Base-by-base conservation (phyloP, 2,113 vertebrate genomes). In the Pangasianodon hypophthalmus region DNA sequence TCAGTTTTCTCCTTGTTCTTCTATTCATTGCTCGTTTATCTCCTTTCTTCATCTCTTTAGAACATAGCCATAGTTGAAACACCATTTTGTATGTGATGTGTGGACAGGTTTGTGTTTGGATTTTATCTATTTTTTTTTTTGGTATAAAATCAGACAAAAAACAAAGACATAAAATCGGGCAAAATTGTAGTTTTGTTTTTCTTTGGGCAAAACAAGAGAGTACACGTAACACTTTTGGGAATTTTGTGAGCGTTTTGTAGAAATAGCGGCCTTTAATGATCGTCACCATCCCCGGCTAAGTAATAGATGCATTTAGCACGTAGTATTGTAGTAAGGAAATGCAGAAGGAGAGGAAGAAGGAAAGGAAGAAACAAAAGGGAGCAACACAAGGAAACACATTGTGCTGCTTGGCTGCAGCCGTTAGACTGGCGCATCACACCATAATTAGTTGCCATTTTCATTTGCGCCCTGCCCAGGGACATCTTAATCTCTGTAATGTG, bases 401-500 rank as follows among this genome's bases (percentile, higher is more conserved):
- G 62, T 52, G 29, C 29, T 71, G 84, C 58, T 71, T 8, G 58
- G 79, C 4, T 50, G 44, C 29, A 37, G 60, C 29, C 3, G 58
- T 81, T 80, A 52, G 46, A 62, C 8, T 6, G n/a, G 29, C 14
- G n/a, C 29, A 56, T 71, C 56, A 48, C 13, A 3, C 48, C 13
- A 8, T 83, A 56, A 88, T 88, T 71, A 88, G 44, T 71, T 52
- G 79, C 62, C 80, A 44, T 54, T 50, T 83, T 67, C 50, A 54
- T 83, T 83, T 56, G 80, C 48, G 24, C 79, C 7, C 19, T 67
- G 60, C 79, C 58, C 60, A 32, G 87, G 29, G 87, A 82, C 46
- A 32, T 82, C 77, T 82, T 67, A 69, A 82, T 82, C 77, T 82
- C 18, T 58, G 29, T 71, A 75, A 89, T 44, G 37, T 83, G 88